Base-by-base conservation (phyloP, 2,888 invertebrate genomes). In the Drosophila hamatofila region DNA sequence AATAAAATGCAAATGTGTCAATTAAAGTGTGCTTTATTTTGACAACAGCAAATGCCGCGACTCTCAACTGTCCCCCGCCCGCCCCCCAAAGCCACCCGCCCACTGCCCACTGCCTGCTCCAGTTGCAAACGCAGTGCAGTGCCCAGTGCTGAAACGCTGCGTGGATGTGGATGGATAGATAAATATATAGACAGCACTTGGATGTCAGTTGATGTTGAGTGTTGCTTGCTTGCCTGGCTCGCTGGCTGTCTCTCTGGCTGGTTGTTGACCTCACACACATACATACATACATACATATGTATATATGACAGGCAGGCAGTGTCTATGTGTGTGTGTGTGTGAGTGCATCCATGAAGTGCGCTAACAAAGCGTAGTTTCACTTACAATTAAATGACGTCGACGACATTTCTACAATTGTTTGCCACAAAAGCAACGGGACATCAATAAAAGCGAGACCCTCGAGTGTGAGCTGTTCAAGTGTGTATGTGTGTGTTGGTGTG, bases 21-120 rank as follows among this genome's bases (percentile, higher is more conserved):
- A 88, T 88, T 88, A 90, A 89, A 88, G 85, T 89, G 90, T 78
- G 88, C 88, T 89, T 89, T 87, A 90, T 90, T 88, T 90, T 88
- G 87, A 89, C 86, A 90, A 78, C 81, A 73, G 66, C 80, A 58
- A 82, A 80, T 80, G 80, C 55, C 64, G 55, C 44, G 37, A 27
- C 35, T 25, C 54, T 35, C 39, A 4, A 11, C 2, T 12, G 23
- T 52, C 27, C 21, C 16, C 11, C 33, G 9, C 14, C 23, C 12
- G 9, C 11, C 30, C 48, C 12, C 49, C 14, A 30, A 49, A 11
- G n/a, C n/a, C n/a, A n/a, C n/a, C n/a, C 9, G 16, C 16, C 23
- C 46, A n/a, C n/a, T n/a, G 25, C 21, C 23, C 42, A 46, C 25
- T 23, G 21, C 14, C 27, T 21, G 14, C 61, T 48, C 46, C 67